These are phyloP conservation scores for Pangasianodon hypophthalmus DNA, from an alignment of 2,113 vertebrate genomes.

Conservation along the genomic window DNA sequence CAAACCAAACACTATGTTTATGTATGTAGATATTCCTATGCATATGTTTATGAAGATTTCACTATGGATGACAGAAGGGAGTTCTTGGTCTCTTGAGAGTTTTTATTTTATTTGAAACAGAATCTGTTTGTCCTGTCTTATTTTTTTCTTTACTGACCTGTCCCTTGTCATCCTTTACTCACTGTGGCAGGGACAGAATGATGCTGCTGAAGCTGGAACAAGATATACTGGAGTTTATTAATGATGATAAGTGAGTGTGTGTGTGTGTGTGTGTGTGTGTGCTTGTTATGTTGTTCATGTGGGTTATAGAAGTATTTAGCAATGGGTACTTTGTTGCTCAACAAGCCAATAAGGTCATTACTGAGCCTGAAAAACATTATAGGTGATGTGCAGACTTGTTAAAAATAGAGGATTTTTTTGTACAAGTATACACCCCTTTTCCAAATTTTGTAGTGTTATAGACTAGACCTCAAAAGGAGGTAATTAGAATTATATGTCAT, in stretches of 20 bases:
- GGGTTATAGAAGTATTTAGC: background rate
- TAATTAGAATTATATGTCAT: background rate
- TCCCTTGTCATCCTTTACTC: constrained; percentile 25
- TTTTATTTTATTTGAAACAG: background rate
- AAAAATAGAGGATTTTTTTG: background rate
- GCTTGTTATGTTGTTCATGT: background rate
- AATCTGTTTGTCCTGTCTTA: background rate
- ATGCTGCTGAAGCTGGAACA: constrained; percentile 99
- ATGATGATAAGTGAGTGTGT: constrained; percentile 90
- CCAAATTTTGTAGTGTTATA: background rate
- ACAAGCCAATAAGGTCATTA: background rate
- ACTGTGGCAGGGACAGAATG: constrained; percentile 91
- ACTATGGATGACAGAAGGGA: background rate
- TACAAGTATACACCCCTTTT: background rate
- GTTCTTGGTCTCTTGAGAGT: background rate
- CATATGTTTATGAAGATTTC: background rate
- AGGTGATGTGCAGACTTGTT: background rate
- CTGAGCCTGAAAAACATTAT: background rate
- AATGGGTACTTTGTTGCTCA: background rate
- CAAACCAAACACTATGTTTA: background rate
- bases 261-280: background rate
- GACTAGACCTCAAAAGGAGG: background rate
- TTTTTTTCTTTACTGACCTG: background rate
- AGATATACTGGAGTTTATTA: constrained; percentile 99
- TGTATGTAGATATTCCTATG: background rate